phyloP scores from a whole-genome alignment of 2,888 invertebrate genomes.

The Junonia oenone region DNA sequence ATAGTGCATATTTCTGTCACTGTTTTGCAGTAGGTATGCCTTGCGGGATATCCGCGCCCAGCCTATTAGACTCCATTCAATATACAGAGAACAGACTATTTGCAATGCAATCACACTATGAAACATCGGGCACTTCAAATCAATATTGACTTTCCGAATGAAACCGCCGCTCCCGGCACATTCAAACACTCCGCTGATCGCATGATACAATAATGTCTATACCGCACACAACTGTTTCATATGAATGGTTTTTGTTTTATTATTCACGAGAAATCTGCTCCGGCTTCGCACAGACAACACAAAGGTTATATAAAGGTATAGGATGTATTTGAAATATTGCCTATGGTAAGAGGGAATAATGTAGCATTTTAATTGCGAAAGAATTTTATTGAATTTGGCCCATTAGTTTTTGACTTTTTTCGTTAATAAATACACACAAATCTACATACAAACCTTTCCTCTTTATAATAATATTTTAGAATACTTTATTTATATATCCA shows the following conservation, averaged over 20 bases:
- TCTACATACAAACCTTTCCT: too few species aligned
- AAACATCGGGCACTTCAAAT: constrained; percentile 3
- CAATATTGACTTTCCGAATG: constrained; percentile 14
- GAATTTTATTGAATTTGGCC: too few species aligned
- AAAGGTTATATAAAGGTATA: too few species aligned
- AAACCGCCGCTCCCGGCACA: not conserved
- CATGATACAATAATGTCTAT: constrained; percentile 4
- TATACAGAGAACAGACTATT: constrained; percentile 8
- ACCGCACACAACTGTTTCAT: not conserved
- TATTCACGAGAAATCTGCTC: too few species aligned
- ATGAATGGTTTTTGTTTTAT: not conserved
- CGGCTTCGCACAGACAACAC: too few species aligned
- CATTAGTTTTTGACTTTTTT: too few species aligned
- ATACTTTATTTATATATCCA: too few species aligned
- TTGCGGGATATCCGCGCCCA: not conserved
- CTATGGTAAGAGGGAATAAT: too few species aligned
- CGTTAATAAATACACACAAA: too few species aligned
- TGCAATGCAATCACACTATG: constrained; percentile 12
- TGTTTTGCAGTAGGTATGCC: not conserved
- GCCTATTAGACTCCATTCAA: constrained; percentile 8
- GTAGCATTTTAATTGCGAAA: too few species aligned
- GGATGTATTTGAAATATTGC: too few species aligned
- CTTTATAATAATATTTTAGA: too few species aligned
- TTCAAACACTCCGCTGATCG: constrained; percentile 2
- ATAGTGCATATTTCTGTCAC: not conserved